Base-by-base conservation (phyloP, 2,797 vertebrate species). In the Cygnus olor region DNA sequence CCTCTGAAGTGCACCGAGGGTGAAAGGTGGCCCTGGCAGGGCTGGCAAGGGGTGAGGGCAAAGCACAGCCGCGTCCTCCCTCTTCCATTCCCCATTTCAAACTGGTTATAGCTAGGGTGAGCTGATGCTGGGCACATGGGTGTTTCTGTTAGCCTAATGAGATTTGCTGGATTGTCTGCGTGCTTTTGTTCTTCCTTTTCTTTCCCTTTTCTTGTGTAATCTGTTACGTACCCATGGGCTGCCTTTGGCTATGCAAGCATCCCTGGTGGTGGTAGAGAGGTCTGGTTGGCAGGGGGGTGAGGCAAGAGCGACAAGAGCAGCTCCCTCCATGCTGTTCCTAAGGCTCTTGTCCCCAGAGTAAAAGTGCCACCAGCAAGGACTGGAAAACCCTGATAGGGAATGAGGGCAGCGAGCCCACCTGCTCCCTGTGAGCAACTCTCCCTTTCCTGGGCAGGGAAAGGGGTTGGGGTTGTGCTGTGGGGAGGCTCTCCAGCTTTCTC, bases 121-220 rank as follows among this genome's bases (percentile, higher is more conserved):
- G 60, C 63, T 85, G 60, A 24, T 47, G 40, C 44, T 63, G 70
- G 74, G 73, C 45, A 68, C 81, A 30, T 0, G 3, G 68, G 53
- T 38, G 10, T 65, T 89, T 74, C 89, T 89, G 44, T 89, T 68
- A 47, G 57, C 47, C 32, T 93, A 71, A 90, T 94, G 79, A 89
- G 90, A 94, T 94, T 77, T 94, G 7, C 78, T 94, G 68, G 71
- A 53, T 92, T 82, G 86, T 60, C 64, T 88, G 53, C 53, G 40
- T 85, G 57, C 0, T 56, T 60, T 79, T 83, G 84, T 77, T 10
- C 6, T 49, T 47, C 30, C 9, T 78, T 83, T 92, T 91, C n/a
- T 47, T 60, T 72, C 24, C 40, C n/a, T 74, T 56, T 69, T 85
- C 72, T 82, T 53, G n/a, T 42, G 24, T 77, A 93, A 92, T 80